A percentile compares a stretch with the other conserved stretches of the same genome.
phyloP scores from a whole-genome alignment of 2,113 vertebrate genomes.

The Sakesphorus luctuosus region DNA sequence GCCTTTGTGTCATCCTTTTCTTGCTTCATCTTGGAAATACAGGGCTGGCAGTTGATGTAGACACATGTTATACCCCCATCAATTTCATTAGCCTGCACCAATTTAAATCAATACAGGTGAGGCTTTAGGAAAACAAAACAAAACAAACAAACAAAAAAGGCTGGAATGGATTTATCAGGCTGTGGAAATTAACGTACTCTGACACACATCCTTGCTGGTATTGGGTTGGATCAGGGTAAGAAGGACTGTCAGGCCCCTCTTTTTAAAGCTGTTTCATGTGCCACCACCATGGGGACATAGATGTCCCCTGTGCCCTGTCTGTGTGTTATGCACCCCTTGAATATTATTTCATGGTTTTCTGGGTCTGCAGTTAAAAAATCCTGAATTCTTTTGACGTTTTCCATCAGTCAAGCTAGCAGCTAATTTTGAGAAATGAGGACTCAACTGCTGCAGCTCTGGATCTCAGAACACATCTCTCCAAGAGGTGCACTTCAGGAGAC shows the following conservation, averaged over 20 bases:
- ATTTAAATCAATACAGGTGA: background rate
- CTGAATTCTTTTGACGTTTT: background rate
- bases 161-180: background rate
- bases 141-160: background rate
- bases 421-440: background rate
- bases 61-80: background rate
- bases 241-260: background rate
- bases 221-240: background rate
- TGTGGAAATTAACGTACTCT: background rate
- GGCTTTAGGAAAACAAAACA: background rate
- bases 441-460: background rate
- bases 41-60: background rate
- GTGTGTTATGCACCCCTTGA: background rate
- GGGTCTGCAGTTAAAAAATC: background rate
- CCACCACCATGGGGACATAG: background rate
- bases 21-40: background rate
- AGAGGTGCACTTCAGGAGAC: background rate
- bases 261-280: background rate
- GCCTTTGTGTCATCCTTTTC: background rate
- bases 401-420: background rate
- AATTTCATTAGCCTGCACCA: background rate
- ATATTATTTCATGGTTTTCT: background rate
- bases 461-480: background rate
- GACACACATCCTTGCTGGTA: background rate
- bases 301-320: background rate